phyloP scores from a whole-genome alignment of 2,888 invertebrate genomes.

The Drosophila neotestacea region DNA sequence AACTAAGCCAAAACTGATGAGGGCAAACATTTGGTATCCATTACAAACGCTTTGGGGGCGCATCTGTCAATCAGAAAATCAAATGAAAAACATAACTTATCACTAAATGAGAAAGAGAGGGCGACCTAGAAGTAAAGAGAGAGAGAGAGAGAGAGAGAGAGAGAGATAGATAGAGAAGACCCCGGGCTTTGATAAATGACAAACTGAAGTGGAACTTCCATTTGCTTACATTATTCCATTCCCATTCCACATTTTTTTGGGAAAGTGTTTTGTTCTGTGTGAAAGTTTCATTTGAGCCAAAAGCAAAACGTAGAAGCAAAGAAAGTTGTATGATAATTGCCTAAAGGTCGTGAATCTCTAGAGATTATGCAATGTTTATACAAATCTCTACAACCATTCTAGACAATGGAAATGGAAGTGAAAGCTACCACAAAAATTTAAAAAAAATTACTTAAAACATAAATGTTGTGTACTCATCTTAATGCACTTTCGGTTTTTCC shows the following conservation, averaged over 20 bases:
- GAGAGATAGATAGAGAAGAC: slow-evolving; percentile 3
- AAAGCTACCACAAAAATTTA: slow-evolving; percentile 50
- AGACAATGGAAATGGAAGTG: slow-evolving; percentile 66
- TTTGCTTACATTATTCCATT: slow-evolving; percentile 27
- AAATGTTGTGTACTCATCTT: slow-evolving; percentile 53
- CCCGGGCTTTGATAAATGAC: slow-evolving; percentile 65
- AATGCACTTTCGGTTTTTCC: slow-evolving; percentile 73
- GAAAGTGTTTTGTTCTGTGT: slow-evolving; percentile 67
- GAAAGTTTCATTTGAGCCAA: slow-evolving; percentile 47
- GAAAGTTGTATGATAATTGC: slow-evolving; percentile 67
- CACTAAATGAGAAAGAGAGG: slow-evolving; percentile 2
- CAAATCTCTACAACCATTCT: slow-evolving; percentile 48
- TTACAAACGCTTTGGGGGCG: slow-evolving; percentile 44
- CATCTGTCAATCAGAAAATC: slow-evolving; percentile 66
- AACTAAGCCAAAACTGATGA: slow-evolving; percentile 25
- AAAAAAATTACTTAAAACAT: slow-evolving; percentile 2
- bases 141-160: not conserved
- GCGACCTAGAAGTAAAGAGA: not conserved
- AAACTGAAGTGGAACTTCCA: slow-evolving; percentile 52
- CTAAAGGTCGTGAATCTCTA: slow-evolving; percentile 63
- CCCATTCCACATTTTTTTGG: slow-evolving; percentile 25
- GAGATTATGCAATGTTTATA: slow-evolving; percentile 66
- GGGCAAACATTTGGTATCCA: slow-evolving; percentile 65
- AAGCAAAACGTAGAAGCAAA: slow-evolving; percentile 41
- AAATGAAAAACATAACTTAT: slow-evolving; percentile 72